Conservation (phyloP, 2,888 invertebrate genomes). For the Phytoseiulus persimilis region DNA sequence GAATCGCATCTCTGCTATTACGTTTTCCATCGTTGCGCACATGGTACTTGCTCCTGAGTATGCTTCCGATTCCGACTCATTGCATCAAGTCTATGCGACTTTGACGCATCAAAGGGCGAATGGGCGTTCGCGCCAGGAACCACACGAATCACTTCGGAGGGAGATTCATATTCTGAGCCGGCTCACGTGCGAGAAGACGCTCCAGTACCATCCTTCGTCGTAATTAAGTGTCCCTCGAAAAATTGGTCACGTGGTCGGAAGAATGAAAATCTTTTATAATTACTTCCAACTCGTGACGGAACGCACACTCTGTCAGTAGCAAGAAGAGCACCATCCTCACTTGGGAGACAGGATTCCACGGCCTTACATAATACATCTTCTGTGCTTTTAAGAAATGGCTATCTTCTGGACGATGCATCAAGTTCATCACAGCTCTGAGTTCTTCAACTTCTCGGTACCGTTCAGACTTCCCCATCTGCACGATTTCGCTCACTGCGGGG, state of each 20-base stretch:
- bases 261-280: background rate
- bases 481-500: slow-evolving; percentile 30
- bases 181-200: background rate
- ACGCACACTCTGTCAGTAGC: background rate
- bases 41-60: slow-evolving; percentile 59
- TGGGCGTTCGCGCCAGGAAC: background rate
- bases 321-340: background rate
- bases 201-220: background rate
- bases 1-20: slow-evolving; percentile 79
- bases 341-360: background rate
- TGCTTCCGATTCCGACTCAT: too few relatives aligned
- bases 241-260: background rate
- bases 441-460: slow-evolving; percentile 61
- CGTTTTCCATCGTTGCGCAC: slow-evolving; percentile 78
- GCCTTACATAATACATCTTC: background rate
- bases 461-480: slow-evolving; percentile 30
- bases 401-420: slow-evolving; percentile 81
- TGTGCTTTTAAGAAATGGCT: slow-evolving; percentile 60
- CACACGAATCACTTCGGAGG: background rate
- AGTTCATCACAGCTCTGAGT: slow-evolving; percentile 80
- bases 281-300: background rate
- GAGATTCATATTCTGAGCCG: background rate
- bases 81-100: too few relatives aligned
- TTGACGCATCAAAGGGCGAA: too few relatives aligned
- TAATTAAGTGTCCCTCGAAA: background rate